Percentiles rank a stretch among this genome's conserved stretches.
phyloP scores from a whole-genome alignment of 1,140 invertebrate species.

The Vanessa tameamea region DNA sequence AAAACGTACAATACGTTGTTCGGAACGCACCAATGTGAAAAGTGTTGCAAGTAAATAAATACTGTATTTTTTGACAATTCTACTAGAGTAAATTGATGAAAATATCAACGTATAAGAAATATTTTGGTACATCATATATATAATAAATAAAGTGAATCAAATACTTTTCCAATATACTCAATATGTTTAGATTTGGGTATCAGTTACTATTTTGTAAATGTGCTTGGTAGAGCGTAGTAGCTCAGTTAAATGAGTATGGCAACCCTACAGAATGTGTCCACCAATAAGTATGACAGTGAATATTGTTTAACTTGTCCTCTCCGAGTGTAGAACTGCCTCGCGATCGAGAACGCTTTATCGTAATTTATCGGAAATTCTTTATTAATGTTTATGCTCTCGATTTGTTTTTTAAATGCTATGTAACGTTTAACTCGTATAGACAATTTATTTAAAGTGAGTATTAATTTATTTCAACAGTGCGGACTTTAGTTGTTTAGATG shows the following conservation, averaged over 20 bases:
- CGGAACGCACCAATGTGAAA: neutral
- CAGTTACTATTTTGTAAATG: neutral
- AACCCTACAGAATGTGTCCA: constrained; percentile 6
- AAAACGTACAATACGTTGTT: neutral
- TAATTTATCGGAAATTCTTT: constrained; percentile 22
- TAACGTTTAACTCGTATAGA: constrained; percentile 2
- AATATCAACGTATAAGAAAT: neutral
- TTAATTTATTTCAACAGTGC: constrained; percentile 20
- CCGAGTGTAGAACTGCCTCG: constrained; percentile 11
- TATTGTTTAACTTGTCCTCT: constrained; percentile 18
- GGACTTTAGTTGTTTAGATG: constrained; percentile 38
- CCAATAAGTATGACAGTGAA: constrained; percentile 22
- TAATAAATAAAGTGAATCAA: neutral
- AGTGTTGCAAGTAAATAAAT: neutral
- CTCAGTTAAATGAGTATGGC: neutral
- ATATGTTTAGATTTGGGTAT: neutral
- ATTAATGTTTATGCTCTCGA: constrained; percentile 14
- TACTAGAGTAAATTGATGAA: neutral
- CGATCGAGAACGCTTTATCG: neutral
- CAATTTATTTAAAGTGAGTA: constrained; percentile 37
- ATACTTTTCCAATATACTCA: neutral
- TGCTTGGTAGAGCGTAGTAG: constrained; percentile 4
- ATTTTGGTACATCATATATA: neutral
- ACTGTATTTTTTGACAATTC: neutral
- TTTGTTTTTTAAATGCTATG: constrained; percentile 25